Base-by-base conservation (phyloP, 2,888 invertebrate species). In the Epirrita christyi region DNA sequence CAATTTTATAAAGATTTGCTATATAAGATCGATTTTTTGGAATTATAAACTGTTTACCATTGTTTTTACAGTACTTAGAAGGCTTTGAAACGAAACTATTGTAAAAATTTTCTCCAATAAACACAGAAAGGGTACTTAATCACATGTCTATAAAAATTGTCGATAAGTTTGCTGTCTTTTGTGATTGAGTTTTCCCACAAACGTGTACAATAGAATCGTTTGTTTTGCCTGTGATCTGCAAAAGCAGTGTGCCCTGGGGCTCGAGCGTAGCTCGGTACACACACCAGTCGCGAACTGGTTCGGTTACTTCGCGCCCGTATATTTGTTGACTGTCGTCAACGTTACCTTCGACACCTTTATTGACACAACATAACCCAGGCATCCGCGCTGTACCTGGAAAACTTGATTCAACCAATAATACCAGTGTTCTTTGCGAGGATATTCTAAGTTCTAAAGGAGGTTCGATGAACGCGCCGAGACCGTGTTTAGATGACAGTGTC, bases 131-230 rank as follows among this genome's bases (percentile, higher is more conserved):
- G 32, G 59, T 63, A n/a, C n/a, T n/a, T n/a, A 63, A 59, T 64
- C 57, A 54, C 52, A 64, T 65, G 59, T 58, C 60, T 56, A 64
- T 71, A 71, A 73, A 73, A 78, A 74, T 71, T 63, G 66, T 70
- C 63, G 66, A 73, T 73, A 75, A 73, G 72, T 78, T 79, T 77
- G 77, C 74, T 80, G 81, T 80, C 76, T 85, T 80, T 85, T 83
- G 81, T 85, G 78, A 78, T 80, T 67, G 68, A 81, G 67, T 84
- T 83, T 90, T 91, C 90, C 83, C 91, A 91, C 85, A 85, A 80
- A 67, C 73, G 69, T 64, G 70, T 73, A 88, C 88, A 89, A 88
- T 88, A 74, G 83, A 83, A 73, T 73, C 73, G 80, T 80, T 79
- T 85, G 86, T 88, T 88, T 86, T 82, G 81, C 77, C 69, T 70